Evolutionary conservation across 2,888 invertebrate species (phyloP).

Genomic region (Proisotoma minuta): DNA sequence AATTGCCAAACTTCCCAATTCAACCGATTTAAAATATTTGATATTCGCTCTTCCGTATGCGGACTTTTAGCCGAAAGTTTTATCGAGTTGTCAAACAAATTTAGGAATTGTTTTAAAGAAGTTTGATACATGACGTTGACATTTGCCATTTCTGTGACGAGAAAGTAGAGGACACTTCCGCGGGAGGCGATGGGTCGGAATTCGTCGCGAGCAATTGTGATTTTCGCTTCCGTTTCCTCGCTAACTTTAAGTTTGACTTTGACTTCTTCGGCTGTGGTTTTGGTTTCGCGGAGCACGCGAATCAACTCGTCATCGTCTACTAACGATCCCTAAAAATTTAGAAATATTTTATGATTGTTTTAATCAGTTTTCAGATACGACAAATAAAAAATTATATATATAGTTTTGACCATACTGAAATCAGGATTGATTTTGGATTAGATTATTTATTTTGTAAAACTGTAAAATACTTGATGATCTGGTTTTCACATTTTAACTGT

Average conservation of each 20-base stretch:
- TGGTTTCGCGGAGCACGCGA: conserved; percentile 78
- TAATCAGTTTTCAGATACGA: no score
- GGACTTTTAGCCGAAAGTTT: conserved; percentile 69
- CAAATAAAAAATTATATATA: no score
- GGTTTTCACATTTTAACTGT: no score
- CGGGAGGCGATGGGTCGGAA: conserved; percentile 85
- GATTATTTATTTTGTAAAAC: no score
- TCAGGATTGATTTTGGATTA: no score
- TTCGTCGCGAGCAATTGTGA: conserved; percentile 88
- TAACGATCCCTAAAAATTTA: conserved; percentile 70
- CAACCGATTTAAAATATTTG: conserved; percentile 80
- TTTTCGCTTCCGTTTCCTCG: conserved; percentile 89
- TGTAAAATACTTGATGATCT: no score
- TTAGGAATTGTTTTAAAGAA: conserved; percentile 87
- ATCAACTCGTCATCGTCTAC: conserved; percentile 95
- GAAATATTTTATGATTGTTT: no score
- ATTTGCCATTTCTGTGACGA: conserved; percentile 95
- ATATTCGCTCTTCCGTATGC: conserved; percentile 77
- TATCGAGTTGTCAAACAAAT: conserved; percentile 90
- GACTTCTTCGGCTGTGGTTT: conserved; percentile 80
- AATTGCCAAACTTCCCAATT: conserved; percentile 91
- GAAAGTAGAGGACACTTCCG: conserved; percentile 89
- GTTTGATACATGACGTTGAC: conserved; percentile 97
- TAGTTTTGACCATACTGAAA: no score
- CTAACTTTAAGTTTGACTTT: conserved; percentile 88